Evolutionary conservation across 2,888 invertebrate genomes (phyloP), one percentile per base, ranked within the genome.

Genomic region (Argyra leucocephala): DNA sequence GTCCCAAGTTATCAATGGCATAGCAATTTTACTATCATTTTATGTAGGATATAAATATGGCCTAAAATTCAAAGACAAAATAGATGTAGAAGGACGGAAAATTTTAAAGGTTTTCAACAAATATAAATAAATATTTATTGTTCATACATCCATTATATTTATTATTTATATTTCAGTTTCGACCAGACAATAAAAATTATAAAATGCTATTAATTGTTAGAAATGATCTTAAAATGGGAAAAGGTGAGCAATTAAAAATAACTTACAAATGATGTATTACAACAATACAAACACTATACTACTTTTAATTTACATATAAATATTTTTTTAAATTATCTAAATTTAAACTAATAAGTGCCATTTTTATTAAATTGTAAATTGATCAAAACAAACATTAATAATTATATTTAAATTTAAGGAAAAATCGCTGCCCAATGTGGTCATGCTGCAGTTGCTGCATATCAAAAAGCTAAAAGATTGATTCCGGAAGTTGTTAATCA

Each of bases 361-460:
- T n/a, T n/a, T n/a, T n/a, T n/a, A n/a, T n/a, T n/a, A n/a, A n/a
- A n/a, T n/a, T n/a, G n/a, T n/a, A n/a, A n/a, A n/a, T n/a, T n/a
- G n/a, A n/a, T n/a, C n/a, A n/a, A n/a, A n/a, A n/a, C n/a, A n/a
- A n/a, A n/a, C n/a, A n/a, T n/a, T n/a, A n/a, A n/a, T n/a, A n/a
- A n/a, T n/a, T n/a, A n/a, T 31, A 31, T 31, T 4, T 31, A 6
- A 10, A 4, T 48, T 48, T 15, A 18, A 48, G 48, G 48, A 18
- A 96, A 96, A 82, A 88, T 93, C 58, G 96, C 93, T 4, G 91
- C 96, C 0, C 96, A 96, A 78, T 95, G 94, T 79, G 86, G 90
- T n/a, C 96, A 96, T 77, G 96, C 93, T n/a, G 91, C 95, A 0
- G 90, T 96, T 0, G 88, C 88, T 18, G 91, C 91, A 1, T 93